phyloP scores from a whole-genome alignment of 2,888 invertebrate genomes.

The Meta bourneti region DNA sequence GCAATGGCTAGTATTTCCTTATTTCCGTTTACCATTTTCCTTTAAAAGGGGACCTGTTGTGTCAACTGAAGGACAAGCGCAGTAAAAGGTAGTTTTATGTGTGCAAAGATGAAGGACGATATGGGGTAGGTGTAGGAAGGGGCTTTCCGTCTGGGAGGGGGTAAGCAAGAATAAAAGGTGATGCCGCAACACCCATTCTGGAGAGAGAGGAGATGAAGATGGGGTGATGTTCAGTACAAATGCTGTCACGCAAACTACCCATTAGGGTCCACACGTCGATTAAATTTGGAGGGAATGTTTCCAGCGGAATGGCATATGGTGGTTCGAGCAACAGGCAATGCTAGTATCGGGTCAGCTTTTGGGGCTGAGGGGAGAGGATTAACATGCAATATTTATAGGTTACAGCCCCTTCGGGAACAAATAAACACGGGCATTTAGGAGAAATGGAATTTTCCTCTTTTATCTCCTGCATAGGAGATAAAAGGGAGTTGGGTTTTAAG shows the following conservation, averaged over 20 bases:
- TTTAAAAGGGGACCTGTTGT: no score
- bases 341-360: background rate
- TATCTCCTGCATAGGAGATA: background rate
- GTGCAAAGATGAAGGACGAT: background rate
- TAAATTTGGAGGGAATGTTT: background rate
- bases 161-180: background rate
- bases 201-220: background rate
- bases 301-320: background rate
- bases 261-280: background rate
- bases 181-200: background rate
- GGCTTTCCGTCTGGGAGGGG: background rate
- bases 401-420: background rate
- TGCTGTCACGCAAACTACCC: constrained; percentile 11
- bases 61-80: no score
- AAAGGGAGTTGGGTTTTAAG: background rate
- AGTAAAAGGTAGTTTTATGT: no score
- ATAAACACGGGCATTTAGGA: background rate
- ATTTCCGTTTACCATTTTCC: no score
- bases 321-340: background rate
- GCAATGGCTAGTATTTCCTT: no score
- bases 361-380: background rate
- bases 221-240: background rate
- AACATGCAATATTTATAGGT: constrained; percentile 3
- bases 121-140: background rate
- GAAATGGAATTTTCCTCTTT: background rate